Conservation (phyloP, 2,113 vertebrate genomes). For the Alethe diademata region DNA sequence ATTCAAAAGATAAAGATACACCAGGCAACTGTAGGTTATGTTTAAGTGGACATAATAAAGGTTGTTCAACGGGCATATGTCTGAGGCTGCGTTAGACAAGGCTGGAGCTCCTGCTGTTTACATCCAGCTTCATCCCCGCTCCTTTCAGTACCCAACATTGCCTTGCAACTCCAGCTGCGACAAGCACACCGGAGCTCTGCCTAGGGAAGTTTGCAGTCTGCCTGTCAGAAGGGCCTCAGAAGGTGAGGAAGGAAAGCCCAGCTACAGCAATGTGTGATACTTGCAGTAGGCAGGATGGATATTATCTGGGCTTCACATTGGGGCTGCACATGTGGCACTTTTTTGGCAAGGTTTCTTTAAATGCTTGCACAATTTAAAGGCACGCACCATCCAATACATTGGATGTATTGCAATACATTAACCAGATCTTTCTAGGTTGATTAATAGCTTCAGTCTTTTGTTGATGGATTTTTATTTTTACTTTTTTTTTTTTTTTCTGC, state of each 20-base stretch:
- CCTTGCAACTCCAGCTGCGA: neutral
- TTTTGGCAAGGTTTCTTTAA: neutral
- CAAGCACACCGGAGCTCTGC: neutral
- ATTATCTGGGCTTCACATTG: neutral
- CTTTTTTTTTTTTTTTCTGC: neutral
- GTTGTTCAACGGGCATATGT: neutral
- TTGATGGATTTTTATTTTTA: neutral
- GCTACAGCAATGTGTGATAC: neutral
- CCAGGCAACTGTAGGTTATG: accelerated
- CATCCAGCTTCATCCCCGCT: neutral
- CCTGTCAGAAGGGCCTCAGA: neutral
- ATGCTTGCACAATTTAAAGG: slow-evolving; percentile 26
- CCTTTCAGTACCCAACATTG: accelerated
- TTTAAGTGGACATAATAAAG: neutral
- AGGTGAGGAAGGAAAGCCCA: neutral
- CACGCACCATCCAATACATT: neutral
- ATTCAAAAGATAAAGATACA: neutral
- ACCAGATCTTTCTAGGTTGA: slow-evolving; percentile 28
- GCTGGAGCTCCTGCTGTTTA: neutral
- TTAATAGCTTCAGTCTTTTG: slow-evolving; percentile 24
- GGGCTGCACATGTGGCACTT: neutral
- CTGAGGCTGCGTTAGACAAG: neutral
- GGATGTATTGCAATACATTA: neutral
- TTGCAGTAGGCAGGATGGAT: neutral
- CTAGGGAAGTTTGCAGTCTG: neutral